Base-by-base conservation (phyloP, 1,140 invertebrate genomes). In the Megalonaias nervosa region DNA sequence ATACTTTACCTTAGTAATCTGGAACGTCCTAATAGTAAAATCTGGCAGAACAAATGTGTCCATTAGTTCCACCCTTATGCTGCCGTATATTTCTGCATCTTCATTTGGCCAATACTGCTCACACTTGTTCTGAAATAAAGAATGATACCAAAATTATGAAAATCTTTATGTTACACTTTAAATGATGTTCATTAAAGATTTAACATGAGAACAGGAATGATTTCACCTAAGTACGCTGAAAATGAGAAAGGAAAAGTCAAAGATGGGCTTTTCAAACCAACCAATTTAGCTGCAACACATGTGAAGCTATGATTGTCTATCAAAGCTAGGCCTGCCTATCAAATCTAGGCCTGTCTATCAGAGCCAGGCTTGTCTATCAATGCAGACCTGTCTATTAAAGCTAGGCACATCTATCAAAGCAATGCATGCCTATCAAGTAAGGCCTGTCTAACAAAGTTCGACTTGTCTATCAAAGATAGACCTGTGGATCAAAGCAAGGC, bases 91-190 rank as follows among this genome's bases (percentile, higher is more conserved):
- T 89, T 97, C 95, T 2, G 93, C 92, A 15, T 96, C 97, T 92
- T 97, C 96, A 91, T 97, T 96, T 77, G 97, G 97, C 97, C 97
- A 99, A 89, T 99, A 99, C 95, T 97, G 96, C 91, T 99, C 97
- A 92, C 97, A 99, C 92, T 99, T 99, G 89, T 96, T 94, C 96
- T 97, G 91, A 83, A 74, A 82, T 72, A 60, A 62, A 59, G 70
- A 77, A 75, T 31, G 48, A 9, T 68, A 6, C 19, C 23, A 15
- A 14, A 59, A 21, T 59, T 38, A 62, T 14, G 13, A 62, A 62
- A n/a, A 62, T 23, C 5, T 19, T 11, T 11, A 62, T 62, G 60
- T 62, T 62, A 23, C 4, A 62, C 0, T 11, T 23, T 13, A 12
- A 12, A 62, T 9, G 60, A 48, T 48, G 38, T 48, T 48, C 38